Evolutionary conservation across 2,797 vertebrate species (phyloP).

Genomic region (Nyctibius grandis): DNA sequence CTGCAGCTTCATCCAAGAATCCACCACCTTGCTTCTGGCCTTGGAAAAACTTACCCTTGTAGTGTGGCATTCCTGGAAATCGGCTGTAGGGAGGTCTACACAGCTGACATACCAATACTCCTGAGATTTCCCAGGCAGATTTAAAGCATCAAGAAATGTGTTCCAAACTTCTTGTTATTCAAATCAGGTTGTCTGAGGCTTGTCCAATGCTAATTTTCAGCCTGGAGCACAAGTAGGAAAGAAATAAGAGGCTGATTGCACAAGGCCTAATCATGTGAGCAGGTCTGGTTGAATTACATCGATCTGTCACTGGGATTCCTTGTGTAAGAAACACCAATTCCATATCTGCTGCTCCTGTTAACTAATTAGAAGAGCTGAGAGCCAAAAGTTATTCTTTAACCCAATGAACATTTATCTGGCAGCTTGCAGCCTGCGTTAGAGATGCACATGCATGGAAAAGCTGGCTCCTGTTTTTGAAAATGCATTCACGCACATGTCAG

Average conservation of each 20-base stretch:
- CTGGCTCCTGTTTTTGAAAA: background rate
- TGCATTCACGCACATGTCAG: background rate
- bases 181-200: background rate
- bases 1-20: background rate
- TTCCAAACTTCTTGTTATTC: background rate
- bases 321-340: background rate
- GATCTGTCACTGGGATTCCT: background rate
- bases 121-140: background rate
- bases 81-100: background rate
- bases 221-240: background rate
- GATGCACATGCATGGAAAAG: background rate
- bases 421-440: background rate
- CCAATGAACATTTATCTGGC: background rate
- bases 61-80: background rate
- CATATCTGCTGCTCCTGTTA: background rate
- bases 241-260: background rate
- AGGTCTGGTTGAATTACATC: background rate
- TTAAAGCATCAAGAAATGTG: background rate
- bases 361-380: background rate
- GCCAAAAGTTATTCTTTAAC: constrained; percentile 1
- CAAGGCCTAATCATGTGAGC: background rate
- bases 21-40: background rate
- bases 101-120: background rate
- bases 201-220: constrained; percentile 9
- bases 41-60: background rate